These are phyloP conservation scores for Alouatta palliata DNA, from an alignment of 2,113 vertebrate species.

Conservation along the genomic window DNA sequence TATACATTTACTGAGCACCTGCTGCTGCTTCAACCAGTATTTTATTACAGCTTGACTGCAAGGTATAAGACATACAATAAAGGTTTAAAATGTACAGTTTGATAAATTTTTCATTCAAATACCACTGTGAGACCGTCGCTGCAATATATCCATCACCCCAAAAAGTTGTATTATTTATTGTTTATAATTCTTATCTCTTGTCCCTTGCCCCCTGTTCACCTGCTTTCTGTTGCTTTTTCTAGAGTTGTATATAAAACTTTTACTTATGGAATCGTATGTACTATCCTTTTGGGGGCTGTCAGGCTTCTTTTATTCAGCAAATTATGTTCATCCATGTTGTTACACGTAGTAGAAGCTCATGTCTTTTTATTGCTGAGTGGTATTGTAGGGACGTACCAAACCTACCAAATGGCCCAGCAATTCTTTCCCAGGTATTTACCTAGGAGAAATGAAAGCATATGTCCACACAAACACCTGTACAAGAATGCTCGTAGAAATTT, in stretches of 20 bases:
- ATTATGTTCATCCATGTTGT: not conserved
- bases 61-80: not conserved
- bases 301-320: not conserved
- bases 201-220: not conserved
- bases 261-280: not conserved
- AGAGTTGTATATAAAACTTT: not conserved
- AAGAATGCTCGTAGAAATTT: not conserved
- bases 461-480: not conserved
- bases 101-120: not conserved
- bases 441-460: not conserved
- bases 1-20: not conserved
- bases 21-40: not conserved
- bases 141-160: not conserved
- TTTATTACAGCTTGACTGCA: not conserved
- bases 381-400: not conserved
- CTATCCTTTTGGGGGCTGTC: not conserved
- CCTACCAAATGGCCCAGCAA: not conserved
- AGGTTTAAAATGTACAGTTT: not conserved
- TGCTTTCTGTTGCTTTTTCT: not conserved
- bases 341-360: not conserved
- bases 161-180: not conserved
- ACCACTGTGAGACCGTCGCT: not conserved
- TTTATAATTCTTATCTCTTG: not conserved
- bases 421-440: not conserved
- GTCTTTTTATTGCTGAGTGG: not conserved